A percentile compares a stretch with the other conserved stretches of the same genome.
These are phyloP conservation scores for Arothron firmamentum DNA, from an alignment of 2,113 vertebrate species.

Conservation along the genomic window DNA sequence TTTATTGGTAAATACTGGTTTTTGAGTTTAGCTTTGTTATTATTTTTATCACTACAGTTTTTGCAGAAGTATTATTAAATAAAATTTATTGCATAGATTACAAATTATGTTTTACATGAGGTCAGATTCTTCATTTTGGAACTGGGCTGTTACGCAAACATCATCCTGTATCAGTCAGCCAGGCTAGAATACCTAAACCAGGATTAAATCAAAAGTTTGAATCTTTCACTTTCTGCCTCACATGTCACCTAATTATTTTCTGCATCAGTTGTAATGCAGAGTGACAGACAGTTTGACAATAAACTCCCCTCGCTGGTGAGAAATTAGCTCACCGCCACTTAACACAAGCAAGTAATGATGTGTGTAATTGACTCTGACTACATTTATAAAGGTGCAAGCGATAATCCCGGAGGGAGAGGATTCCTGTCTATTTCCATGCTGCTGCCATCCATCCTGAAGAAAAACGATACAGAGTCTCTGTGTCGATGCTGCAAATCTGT, in stretches of 20 bases:
- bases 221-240: neutral
- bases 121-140: no score
- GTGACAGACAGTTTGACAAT: slow-evolving; percentile 45
- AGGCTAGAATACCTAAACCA: neutral
- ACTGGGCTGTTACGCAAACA: no score
- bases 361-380: slow-evolving; percentile 67
- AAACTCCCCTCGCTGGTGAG: slow-evolving; percentile 38
- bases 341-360: slow-evolving; percentile 53
- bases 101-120: no score
- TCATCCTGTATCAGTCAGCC: neutral
- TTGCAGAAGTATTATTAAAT: no score
- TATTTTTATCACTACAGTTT: no score
- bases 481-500: slow-evolving; percentile 29
- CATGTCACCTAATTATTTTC: slow-evolving; percentile 33
- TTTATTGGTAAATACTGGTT: no score
- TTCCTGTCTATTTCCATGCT: slow-evolving; percentile 36
- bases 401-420: slow-evolving; percentile 44
- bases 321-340: slow-evolving; percentile 60
- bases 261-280: slow-evolving; percentile 29
- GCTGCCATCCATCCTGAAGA: slow-evolving; percentile 19
- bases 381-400: slow-evolving; percentile 41
- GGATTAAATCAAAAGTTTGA: neutral
- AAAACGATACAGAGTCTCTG: slow-evolving; percentile 20
- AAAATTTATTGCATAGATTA: no score
- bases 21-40: no score